Evolutionary conservation across 2,113 vertebrate species (phyloP).

Genomic region (Sapajus apella): DNA sequence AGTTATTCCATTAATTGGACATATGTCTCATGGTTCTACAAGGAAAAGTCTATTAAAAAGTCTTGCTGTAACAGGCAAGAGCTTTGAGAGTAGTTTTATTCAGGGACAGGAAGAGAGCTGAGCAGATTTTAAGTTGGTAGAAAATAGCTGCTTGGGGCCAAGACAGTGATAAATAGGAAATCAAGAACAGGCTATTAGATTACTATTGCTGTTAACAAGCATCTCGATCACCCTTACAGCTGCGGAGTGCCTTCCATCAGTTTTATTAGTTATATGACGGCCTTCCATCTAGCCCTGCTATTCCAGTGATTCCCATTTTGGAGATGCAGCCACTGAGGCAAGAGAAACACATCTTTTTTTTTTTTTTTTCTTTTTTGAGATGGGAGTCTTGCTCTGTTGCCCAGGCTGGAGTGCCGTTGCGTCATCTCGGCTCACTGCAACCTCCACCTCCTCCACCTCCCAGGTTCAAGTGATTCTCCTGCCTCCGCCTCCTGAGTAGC

Average conservation of each 20-base stretch:
- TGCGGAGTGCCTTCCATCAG: neutral
- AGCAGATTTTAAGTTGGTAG: slow-evolving; percentile 76
- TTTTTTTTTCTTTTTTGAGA: too few species aligned
- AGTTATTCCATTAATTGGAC: slow-evolving; percentile 70
- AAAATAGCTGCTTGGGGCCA: slow-evolving; percentile 72
- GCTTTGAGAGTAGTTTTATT: slow-evolving; percentile 62
- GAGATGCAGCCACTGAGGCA: neutral
- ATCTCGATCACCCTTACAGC: neutral
- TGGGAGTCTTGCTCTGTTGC: too few species aligned
- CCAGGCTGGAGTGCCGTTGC: too few species aligned
- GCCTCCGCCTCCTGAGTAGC: too few species aligned
- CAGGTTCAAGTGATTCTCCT: too few species aligned
- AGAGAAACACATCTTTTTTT: neutral
- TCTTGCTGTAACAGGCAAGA: slow-evolving; percentile 52
- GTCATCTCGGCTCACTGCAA: too few species aligned
- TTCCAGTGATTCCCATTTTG: neutral
- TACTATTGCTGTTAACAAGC: slow-evolving; percentile 2
- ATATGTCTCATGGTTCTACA: slow-evolving; percentile 57
- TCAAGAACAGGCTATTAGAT: slow-evolving; percentile 46
- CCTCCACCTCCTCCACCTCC: too few species aligned
- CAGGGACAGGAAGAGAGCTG: slow-evolving; percentile 58
- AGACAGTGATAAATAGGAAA: slow-evolving; percentile 53
- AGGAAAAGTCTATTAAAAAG: slow-evolving; percentile 73
- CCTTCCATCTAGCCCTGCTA: neutral
- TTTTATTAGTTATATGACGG: neutral